phyloP scores from a whole-genome alignment of 2,113 vertebrate species.

The Uropsilus gracilis region DNA sequence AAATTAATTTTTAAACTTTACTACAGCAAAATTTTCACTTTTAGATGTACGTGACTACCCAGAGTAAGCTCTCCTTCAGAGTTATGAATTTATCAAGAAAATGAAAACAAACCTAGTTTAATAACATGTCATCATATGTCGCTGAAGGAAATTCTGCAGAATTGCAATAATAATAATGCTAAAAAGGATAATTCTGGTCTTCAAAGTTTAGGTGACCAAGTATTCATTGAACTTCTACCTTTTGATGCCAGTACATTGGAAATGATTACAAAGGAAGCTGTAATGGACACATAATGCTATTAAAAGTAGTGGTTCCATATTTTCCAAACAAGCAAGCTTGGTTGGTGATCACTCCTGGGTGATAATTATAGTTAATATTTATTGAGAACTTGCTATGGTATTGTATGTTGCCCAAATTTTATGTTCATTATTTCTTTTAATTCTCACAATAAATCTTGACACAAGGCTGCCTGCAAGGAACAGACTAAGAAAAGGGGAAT shows the following conservation, averaged over 20 bases:
- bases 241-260: background rate
- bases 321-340: background rate
- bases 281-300: background rate
- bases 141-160: background rate
- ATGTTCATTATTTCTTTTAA: background rate
- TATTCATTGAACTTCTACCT: background rate
- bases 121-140: background rate
- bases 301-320: background rate
- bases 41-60: background rate
- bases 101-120: background rate
- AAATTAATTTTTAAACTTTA: background rate
- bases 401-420: background rate
- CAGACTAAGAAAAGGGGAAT: background rate
- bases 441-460: background rate
- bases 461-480: background rate
- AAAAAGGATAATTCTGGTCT: background rate
- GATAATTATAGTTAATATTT: background rate
- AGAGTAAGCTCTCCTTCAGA: background rate
- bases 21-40: background rate
- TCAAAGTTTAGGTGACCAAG: background rate
- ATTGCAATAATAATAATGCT: background rate
- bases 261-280: background rate
- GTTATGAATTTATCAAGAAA: background rate
- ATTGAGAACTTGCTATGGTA: constrained; percentile 10
- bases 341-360: constrained; percentile 17